Evolutionary conservation across 2,113 vertebrate genomes (phyloP).

Genomic region (Rhabdomys dilectus): DNA sequence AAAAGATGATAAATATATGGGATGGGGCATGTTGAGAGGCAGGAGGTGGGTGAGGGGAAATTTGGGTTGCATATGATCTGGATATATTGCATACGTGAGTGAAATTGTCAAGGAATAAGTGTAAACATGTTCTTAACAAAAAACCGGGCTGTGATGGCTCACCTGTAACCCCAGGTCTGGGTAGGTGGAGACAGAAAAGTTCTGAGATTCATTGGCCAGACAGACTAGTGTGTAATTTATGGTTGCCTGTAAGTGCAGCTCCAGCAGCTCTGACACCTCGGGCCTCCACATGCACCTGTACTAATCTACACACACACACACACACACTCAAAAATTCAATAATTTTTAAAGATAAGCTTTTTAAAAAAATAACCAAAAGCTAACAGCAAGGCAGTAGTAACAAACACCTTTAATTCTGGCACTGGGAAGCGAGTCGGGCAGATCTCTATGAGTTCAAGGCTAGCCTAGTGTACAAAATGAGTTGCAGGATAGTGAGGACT

Average conservation of each 20-base stretch:
- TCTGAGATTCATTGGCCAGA: not conserved
- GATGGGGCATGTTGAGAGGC: not conserved
- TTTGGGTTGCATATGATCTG: not conserved
- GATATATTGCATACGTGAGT: not conserved
- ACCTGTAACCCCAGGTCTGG: not conserved
- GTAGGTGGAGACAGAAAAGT: not conserved
- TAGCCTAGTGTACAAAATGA: not conserved
- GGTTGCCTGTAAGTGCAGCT: not conserved
- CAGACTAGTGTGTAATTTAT: not conserved
- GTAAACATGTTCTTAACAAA: not conserved
- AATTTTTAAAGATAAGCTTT: not conserved
- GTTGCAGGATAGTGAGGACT: not conserved
- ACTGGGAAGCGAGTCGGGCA: not conserved
- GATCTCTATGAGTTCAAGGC: not conserved
- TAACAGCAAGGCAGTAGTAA: not conserved
- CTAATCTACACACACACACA: not conserved
- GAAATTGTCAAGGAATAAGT: not conserved
- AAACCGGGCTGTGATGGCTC: not conserved
- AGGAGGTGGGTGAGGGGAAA: not conserved
- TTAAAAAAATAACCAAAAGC: not conserved
- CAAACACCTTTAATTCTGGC: not conserved
- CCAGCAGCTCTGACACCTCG: not conserved
- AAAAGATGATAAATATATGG: not conserved
- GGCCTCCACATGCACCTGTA: not conserved
- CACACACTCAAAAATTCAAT: not conserved